A percentile compares a stretch with the other conserved stretches of the same genome.
Conservation (phyloP, 2,888 invertebrate genomes). For the Balanococcus diminutus region DNA sequence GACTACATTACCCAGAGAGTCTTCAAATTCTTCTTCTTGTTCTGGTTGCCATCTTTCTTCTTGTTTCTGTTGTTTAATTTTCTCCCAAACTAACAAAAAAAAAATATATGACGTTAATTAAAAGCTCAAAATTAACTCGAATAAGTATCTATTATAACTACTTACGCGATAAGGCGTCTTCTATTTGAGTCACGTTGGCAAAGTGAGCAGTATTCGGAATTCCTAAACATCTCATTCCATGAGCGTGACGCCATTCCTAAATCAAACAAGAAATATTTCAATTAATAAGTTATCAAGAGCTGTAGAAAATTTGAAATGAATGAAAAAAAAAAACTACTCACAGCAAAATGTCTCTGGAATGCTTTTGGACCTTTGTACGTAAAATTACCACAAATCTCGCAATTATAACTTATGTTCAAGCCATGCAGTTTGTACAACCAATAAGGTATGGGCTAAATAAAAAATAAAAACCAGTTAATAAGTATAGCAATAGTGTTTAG, state of each 20-base stretch:
- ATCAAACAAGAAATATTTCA: slow-evolving; percentile 60
- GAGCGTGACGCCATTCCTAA: slow-evolving; percentile 71
- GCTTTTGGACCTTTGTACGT: slow-evolving; percentile 99
- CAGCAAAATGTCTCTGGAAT: slow-evolving; percentile 97
- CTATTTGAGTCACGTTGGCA: slow-evolving; percentile 98
- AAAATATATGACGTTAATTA: background rate
- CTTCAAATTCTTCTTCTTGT: slow-evolving; percentile 98
- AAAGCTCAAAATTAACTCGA: background rate
- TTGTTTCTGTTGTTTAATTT: slow-evolving; percentile 93
- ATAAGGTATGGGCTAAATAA: slow-evolving; percentile 77
- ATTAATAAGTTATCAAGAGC: slow-evolving; percentile 53
- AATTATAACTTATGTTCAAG: slow-evolving; percentile 96
- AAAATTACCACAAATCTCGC: slow-evolving; percentile 99
- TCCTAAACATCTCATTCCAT: slow-evolving; percentile 75
- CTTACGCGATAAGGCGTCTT: slow-evolving; percentile 83
- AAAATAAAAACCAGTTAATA: slow-evolving; percentile 60
- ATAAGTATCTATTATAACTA: no score
- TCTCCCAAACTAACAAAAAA: slow-evolving; percentile 89
- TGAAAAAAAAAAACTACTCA: slow-evolving; percentile 62
- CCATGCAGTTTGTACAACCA: slow-evolving; percentile 99
- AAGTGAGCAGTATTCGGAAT: slow-evolving; percentile 99
- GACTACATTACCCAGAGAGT: slow-evolving; percentile 97
- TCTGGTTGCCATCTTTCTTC: slow-evolving; percentile 95
- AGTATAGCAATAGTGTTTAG: background rate
- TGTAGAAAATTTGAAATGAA: background rate